Evolutionary conservation across 2,113 vertebrate genomes (phyloP).

Genomic region (Equus quagga): DNA sequence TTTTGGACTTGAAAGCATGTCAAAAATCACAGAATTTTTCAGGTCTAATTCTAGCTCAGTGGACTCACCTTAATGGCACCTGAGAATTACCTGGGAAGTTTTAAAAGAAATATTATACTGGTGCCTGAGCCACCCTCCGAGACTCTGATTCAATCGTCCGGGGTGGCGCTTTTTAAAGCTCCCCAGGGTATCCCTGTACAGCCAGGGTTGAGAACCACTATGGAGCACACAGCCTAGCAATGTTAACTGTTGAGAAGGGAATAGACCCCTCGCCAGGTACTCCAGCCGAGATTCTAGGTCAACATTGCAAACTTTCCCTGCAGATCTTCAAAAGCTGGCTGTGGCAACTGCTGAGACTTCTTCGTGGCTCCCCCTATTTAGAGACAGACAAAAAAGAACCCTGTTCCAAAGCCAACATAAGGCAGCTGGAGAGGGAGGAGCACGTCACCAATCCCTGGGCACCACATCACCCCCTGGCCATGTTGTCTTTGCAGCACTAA

Average conservation of each 20-base stretch:
- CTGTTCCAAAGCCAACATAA: background rate
- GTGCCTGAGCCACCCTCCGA: background rate
- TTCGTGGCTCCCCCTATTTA: background rate
- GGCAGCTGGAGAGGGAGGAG: background rate
- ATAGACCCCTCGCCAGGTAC: background rate
- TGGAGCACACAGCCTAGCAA: background rate
- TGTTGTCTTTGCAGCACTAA: background rate
- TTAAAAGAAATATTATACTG: background rate
- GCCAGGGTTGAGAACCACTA: background rate
- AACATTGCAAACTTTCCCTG: background rate
- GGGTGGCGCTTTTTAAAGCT: background rate
- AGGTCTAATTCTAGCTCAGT: background rate
- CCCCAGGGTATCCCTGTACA: background rate
- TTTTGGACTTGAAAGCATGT: background rate
- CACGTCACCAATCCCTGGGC: background rate
- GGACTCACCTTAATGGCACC: background rate
- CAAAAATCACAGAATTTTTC: background rate
- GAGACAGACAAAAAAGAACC: background rate
- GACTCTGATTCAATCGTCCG: background rate
- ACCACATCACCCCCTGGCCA: background rate
- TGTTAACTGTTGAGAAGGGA: background rate
- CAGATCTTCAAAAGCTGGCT: background rate
- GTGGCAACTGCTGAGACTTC: background rate
- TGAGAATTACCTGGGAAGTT: slow-evolving; percentile 13
- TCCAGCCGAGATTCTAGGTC: background rate